phyloP scores from a whole-genome alignment of 2,888 invertebrate genomes.

The Drosophila merina region DNA sequence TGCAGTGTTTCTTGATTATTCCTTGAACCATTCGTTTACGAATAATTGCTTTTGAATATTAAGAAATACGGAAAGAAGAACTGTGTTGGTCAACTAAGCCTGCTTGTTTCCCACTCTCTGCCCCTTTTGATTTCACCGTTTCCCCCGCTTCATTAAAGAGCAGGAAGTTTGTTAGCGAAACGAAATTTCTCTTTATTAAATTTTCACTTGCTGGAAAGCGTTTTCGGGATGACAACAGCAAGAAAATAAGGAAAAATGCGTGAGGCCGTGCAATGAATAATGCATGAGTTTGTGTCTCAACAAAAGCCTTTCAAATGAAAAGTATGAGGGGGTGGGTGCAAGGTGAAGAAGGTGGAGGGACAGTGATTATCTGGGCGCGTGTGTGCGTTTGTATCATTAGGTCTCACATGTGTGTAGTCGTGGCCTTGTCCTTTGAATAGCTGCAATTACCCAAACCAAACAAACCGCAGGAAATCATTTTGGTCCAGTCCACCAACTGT shows the following conservation, averaged over 20 bases:
- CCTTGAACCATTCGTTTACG: background rate
- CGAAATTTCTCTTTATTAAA: slow-evolving; percentile 73
- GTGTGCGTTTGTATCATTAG: slow-evolving; percentile 46
- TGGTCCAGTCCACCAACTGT: background rate
- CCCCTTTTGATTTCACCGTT: background rate
- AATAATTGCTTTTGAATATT: slow-evolving; percentile 49
- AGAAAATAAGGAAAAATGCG: slow-evolving; percentile 68
- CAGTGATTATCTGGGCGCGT: slow-evolving; percentile 68
- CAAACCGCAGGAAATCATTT: slow-evolving; percentile 2
- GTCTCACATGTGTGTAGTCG: slow-evolving; percentile 13
- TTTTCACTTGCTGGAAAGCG: slow-evolving; percentile 58
- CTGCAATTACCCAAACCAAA: slow-evolving; percentile 56
- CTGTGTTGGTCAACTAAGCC: slow-evolving; percentile 43
- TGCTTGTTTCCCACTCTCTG: background rate
- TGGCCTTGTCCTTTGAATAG: slow-evolving; percentile 37
- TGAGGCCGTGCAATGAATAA: slow-evolving; percentile 79
- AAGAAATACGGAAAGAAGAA: background rate
- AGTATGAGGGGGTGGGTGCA: background rate
- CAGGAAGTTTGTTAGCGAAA: slow-evolving; percentile 70
- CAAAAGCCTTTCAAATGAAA: slow-evolving; percentile 29
- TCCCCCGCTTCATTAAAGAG: slow-evolving; percentile 34
- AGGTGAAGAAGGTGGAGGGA: slow-evolving; percentile 14
- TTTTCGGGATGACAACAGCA: slow-evolving; percentile 34
- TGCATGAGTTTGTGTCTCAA: slow-evolving; percentile 64
- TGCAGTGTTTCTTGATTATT: background rate